Evolutionary conservation across 2,797 vertebrate species (phyloP).

Genomic region (Euthynnus affinis): DNA sequence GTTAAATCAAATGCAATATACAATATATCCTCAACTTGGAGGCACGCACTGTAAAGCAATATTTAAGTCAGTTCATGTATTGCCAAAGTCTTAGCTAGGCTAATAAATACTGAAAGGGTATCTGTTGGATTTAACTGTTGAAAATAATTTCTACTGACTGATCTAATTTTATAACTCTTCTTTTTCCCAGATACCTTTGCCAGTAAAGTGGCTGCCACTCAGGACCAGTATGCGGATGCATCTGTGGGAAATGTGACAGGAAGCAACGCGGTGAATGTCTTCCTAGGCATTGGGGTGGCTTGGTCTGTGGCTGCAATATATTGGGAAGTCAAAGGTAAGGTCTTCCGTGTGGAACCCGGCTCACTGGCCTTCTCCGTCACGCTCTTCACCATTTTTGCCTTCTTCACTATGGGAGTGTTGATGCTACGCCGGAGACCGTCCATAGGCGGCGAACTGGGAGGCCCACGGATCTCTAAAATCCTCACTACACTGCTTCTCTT

Average conservation of each 20-base stretch:
- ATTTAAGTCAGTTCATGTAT: not conserved
- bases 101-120: not conserved
- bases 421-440: conserved; percentile 91
- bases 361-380: conserved; percentile 96
- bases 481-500: conserved; percentile 89
- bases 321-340: conserved; percentile 89
- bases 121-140: not conserved
- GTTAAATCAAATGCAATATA: not conserved
- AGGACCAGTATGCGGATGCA: conserved; percentile 95
- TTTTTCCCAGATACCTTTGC: conserved; percentile 91
- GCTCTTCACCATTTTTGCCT: conserved; percentile 96
- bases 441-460: conserved; percentile 94
- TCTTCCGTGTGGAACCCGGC: conserved; percentile 91
- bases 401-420: conserved; percentile 89
- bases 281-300: conserved; percentile 94
- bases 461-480: conserved; percentile 84
- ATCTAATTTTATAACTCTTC: not conserved
- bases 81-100: not conserved
- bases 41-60: not conserved
- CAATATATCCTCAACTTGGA: not conserved
- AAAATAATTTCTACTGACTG: not conserved
- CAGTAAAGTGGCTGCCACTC: conserved; percentile 94
- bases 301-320: conserved; percentile 95
- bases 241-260: conserved; percentile 96
- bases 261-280: conserved; percentile 96